These are phyloP conservation scores for Trichomalopsis sarcophagae DNA, from an alignment of 1,140 invertebrate species.

Conservation along the genomic window DNA sequence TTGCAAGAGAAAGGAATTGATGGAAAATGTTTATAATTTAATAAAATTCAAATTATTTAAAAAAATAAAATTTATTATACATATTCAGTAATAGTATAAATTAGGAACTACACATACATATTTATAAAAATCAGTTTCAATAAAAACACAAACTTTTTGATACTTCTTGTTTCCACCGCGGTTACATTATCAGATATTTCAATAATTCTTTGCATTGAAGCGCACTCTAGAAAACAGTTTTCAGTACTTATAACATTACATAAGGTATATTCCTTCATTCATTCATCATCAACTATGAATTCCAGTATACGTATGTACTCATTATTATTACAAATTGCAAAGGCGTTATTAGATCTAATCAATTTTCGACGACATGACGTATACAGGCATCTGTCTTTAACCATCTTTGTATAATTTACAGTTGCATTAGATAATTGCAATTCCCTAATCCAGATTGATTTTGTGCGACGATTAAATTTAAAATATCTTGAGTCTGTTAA, in stretches of 20 bases:
- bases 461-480: background rate
- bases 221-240: background rate
- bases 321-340: slow-evolving; percentile 21
- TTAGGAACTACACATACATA: background rate
- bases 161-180: background rate
- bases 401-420: background rate
- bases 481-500: slow-evolving; percentile 28
- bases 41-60: too few relatives aligned
- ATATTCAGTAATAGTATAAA: too few relatives aligned
- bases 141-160: background rate
- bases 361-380: background rate
- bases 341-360: slow-evolving; percentile 24
- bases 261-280: background rate
- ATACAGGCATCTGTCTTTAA: background rate
- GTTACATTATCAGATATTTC: background rate
- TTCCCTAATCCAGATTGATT: background rate
- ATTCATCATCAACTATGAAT: background rate
- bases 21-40: too few relatives aligned
- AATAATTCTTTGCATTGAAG: background rate
- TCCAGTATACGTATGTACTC: background rate
- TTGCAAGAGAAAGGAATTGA: too few relatives aligned
- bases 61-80: too few relatives aligned
- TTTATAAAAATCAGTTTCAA: background rate
- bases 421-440: background rate
- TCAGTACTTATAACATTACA: background rate